These are phyloP conservation scores for Pseudopleuronectes americanus DNA, from an alignment of 2,797 vertebrate genomes.

Conservation along the genomic window DNA sequence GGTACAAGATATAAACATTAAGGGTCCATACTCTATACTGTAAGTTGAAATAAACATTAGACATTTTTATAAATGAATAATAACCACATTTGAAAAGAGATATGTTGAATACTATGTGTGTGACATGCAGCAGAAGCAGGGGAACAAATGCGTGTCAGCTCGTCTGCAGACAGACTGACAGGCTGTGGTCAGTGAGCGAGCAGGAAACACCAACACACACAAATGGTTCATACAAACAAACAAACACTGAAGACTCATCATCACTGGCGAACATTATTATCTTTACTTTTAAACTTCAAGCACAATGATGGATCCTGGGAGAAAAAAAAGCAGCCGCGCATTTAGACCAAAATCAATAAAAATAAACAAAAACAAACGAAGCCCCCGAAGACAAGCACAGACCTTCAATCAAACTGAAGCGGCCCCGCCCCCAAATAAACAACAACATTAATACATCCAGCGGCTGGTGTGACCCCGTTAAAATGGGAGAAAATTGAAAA, in stretches of 20 bases:
- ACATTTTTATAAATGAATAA: neutral
- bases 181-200: neutral
- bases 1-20: neutral
- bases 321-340: conserved; percentile 29
- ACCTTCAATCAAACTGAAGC: conserved; percentile 41
- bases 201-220: neutral
- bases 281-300: conserved; percentile 10
- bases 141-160: conserved; percentile 8
- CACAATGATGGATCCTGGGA: conserved; percentile 32
- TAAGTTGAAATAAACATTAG: neutral
- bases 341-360: conserved; percentile 61
- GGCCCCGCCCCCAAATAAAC: conserved; percentile 25
- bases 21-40: neutral
- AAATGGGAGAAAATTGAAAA: conserved; percentile 44
- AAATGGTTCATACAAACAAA: neutral
- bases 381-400: conserved; percentile 4
- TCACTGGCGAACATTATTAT: conserved; percentile 55
- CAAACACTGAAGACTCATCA: conserved; percentile 27
- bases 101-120: neutral
- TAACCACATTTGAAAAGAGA: neutral
- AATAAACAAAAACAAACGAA: neutral
- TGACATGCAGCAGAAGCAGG: neutral
- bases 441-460: conserved; percentile 16
- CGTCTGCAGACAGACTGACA: conserved; percentile 13
- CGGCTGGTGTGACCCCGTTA: conserved; percentile 11